Base-by-base conservation (phyloP, 2,113 vertebrate genomes). In the Petrocephalus zakoni region DNA sequence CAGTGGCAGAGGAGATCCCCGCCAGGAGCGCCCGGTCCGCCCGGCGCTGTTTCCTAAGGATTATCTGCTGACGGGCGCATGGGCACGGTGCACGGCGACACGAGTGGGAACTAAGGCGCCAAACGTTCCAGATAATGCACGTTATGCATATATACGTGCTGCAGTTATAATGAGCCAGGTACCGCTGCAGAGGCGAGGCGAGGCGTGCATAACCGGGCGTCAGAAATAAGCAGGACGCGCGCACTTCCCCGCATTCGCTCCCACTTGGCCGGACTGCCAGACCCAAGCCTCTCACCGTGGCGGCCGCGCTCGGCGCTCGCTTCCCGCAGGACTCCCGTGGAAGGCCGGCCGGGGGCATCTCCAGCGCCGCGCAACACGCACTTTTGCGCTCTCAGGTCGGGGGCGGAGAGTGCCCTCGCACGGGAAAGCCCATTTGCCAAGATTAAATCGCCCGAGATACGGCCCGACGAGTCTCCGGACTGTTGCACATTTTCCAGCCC, bases 341-440 rank as follows among this genome's bases (percentile, higher is more conserved):
- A 51, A 92, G 86, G 11, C 15, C n/a, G n/a, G 94, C 94, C 94
- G 95, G 94, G 94, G 83, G 92, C 94, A 95, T 95, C 92, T 93
- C 95, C 93, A 75, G 90, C 93, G 92, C 95, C 95, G 95, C 94
- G 95, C 95, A 95, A 92, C 92, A 93, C 90, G 92, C 92, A 87
- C 52, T 55, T 52, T 89, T 84, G 91, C 93, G 91, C 88, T 91
- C 91, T 55, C 25, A 55, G 29, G 34, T 56, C 84, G 56, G 49
- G 52, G 92, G 87, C 91, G 89, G 81, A 87, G 86, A 85, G 88
- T 68, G 84, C 88, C 90, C 88, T 51, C 10, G 21, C 52, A 34
- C 85, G 52, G 25, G 83, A 89, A 56, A 85, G 8, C 56, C 81
- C 87, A n/a, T 53, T 78, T 91, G 92, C 88, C 87, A 89, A 58